Percentiles rank a stretch among this genome's conserved stretches.
Conservation (phyloP, 2,888 invertebrate genomes). For the Elmis aenea region DNA sequence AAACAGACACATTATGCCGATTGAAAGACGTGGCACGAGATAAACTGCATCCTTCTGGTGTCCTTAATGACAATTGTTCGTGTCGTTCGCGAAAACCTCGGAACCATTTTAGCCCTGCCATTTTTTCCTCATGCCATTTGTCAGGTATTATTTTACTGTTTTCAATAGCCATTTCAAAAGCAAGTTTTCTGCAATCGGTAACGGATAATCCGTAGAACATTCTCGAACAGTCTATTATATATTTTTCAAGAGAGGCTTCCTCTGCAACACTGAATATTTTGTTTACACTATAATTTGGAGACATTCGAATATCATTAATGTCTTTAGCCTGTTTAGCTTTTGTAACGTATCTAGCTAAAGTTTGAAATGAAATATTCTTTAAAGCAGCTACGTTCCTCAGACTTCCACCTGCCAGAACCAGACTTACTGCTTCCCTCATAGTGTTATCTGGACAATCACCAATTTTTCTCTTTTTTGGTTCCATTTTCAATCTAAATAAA, state of each 20-base stretch:
- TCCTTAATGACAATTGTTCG: conserved; percentile 19
- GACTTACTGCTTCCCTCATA: conserved; percentile 17
- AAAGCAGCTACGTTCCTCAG: conserved; percentile 11
- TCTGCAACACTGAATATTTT: conserved; percentile 19
- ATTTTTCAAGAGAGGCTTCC: conserved; percentile 17
- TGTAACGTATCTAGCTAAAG: conserved; percentile 19
- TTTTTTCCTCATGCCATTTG: conserved; percentile 19
- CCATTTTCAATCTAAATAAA: too few relatives aligned
- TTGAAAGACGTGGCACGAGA: conserved; percentile 25
- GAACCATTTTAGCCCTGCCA: conserved; percentile 20
- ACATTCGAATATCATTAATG: conserved; percentile 9
- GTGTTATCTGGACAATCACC: background rate
- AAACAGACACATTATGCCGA: conserved; percentile 19
- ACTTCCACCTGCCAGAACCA: conserved; percentile 11
- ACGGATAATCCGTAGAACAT: conserved; percentile 22
- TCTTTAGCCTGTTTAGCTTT: conserved; percentile 8
- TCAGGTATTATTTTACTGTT: conserved; percentile 18
- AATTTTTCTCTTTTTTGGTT: too few relatives aligned
- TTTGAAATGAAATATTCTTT: conserved; percentile 15
- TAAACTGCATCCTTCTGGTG: conserved; percentile 24
- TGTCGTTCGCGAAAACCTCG: conserved; percentile 18
- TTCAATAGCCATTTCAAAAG: conserved; percentile 20
- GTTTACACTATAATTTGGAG: conserved; percentile 19
- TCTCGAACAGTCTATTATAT: conserved; percentile 14
- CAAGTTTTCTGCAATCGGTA: conserved; percentile 18